Evolutionary conservation across 2,797 vertebrate genomes (phyloP).

Genomic region (Nasua narica): DNA sequence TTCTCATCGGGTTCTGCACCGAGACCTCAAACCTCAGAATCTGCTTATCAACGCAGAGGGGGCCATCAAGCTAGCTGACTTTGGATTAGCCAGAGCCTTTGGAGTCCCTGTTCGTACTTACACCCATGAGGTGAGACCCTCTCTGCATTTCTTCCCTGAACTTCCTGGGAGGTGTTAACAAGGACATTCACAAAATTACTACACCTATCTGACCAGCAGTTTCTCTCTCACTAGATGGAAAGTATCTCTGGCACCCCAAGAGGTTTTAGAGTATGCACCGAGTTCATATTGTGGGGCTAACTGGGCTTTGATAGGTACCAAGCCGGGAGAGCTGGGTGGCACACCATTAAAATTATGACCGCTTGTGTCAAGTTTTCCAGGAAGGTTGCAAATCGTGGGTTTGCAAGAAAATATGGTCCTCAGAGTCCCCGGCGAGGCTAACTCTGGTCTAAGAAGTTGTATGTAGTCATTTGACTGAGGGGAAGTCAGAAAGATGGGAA

Average conservation of each 20-base stretch:
- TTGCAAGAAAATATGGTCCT: constrained; percentile 14
- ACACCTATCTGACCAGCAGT: constrained; percentile 22
- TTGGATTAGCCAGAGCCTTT: constrained; percentile 95
- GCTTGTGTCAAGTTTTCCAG: constrained; percentile 44
- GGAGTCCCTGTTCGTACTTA: constrained; percentile 96
- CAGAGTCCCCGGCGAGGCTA: not conserved
- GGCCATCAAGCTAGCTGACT: constrained; percentile 96
- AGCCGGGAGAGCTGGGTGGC: not conserved
- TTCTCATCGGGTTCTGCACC: constrained; percentile 95
- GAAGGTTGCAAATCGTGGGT: not conserved
- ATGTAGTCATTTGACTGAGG: not conserved
- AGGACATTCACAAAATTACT: constrained; percentile 28
- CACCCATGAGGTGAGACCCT: constrained; percentile 91
- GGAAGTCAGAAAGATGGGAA: not conserved
- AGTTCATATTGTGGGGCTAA: not conserved
- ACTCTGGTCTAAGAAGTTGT: not conserved
- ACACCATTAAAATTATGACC: constrained; percentile 27
- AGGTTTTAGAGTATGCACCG: not conserved
- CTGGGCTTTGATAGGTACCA: not conserved
- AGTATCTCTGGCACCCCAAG: not conserved
- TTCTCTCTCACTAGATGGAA: constrained; percentile 24
- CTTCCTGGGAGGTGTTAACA: not conserved
- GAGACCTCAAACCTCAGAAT: constrained; percentile 97
- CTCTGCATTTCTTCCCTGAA: constrained; percentile 8
- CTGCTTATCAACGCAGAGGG: constrained; percentile 96